Conservation (phyloP, 2,797 vertebrate species). For the Parauchenoglanis ngamensis region DNA sequence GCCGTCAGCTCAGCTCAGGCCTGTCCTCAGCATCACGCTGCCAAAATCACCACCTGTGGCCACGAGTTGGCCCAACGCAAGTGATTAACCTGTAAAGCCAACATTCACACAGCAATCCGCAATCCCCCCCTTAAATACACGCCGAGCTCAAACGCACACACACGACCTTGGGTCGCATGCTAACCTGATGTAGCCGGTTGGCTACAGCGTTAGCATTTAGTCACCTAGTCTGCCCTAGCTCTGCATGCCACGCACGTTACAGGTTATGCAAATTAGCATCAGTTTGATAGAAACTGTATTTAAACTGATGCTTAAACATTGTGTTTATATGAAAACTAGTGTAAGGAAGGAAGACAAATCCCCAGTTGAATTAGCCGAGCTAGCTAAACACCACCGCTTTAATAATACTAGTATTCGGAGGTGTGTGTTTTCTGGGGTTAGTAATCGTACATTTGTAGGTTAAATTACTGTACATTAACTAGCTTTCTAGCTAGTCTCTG, state of each 20-base stretch:
- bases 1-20: neutral
- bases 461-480: no score
- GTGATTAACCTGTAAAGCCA: neutral
- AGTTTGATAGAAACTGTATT: neutral
- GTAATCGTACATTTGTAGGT: neutral
- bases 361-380: neutral
- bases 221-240: no score
- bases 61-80: neutral
- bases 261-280: neutral
- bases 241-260: neutral
- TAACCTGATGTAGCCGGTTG: neutral
- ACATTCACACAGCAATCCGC: neutral
- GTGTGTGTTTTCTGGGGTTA: neutral
- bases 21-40: neutral
- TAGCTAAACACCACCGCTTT: neutral
- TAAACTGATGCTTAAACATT: neutral
- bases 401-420: neutral
- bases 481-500: neutral
- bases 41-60: neutral
- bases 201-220: neutral
- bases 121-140: neutral
- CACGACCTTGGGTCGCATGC: conserved; percentile 32
- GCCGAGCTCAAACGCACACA: neutral
- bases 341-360: neutral
- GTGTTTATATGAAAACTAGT: no score